Evolutionary conservation across 2,797 vertebrate genomes (phyloP).

Genomic region (Anolis apletophallus): DNA sequence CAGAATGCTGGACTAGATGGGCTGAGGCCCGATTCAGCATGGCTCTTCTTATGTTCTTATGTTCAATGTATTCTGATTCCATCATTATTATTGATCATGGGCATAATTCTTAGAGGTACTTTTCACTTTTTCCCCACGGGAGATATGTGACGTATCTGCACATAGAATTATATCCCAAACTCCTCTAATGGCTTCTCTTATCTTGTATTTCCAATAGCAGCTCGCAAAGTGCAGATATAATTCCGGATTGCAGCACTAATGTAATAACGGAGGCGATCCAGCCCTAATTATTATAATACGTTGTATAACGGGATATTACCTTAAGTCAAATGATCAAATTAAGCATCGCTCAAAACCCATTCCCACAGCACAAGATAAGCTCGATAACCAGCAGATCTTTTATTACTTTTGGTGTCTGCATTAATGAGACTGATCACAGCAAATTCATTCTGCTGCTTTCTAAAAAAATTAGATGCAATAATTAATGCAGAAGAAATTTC

Average conservation of each 20-base stretch:
- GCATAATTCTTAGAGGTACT: too few species aligned
- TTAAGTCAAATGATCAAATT: conserved; percentile 67
- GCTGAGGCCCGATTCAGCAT: too few species aligned
- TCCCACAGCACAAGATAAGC: conserved; percentile 45
- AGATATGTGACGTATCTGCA: not conserved
- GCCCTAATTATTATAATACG: conserved; percentile 29
- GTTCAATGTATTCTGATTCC: not conserved
- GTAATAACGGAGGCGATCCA: conserved; percentile 12
- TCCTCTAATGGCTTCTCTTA: not conserved
- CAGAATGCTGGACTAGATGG: too few species aligned
- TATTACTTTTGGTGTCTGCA: conserved; percentile 69
- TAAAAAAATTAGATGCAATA: conserved; percentile 60
- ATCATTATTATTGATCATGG: not conserved
- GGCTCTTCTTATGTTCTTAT: too few species aligned
- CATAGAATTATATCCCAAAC: not conserved
- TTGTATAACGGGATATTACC: conserved; percentile 54
- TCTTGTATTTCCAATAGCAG: not conserved
- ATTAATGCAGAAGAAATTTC: conserved; percentile 77
- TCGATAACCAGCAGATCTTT: conserved; percentile 59
- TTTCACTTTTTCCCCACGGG: not conserved
- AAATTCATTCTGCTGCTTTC: conserved; percentile 72
- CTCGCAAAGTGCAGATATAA: conserved; percentile 4
- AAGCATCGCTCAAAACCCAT: conserved; percentile 13
- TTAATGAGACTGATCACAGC: conserved; percentile 72
- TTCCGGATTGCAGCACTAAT: conserved; percentile 3